A percentile compares a stretch with the other conserved stretches of the same genome.
phyloP scores from a whole-genome alignment of 37 sponge, comb jelly and placozoan genomes.

The Aplysina aerophoba region DNA sequence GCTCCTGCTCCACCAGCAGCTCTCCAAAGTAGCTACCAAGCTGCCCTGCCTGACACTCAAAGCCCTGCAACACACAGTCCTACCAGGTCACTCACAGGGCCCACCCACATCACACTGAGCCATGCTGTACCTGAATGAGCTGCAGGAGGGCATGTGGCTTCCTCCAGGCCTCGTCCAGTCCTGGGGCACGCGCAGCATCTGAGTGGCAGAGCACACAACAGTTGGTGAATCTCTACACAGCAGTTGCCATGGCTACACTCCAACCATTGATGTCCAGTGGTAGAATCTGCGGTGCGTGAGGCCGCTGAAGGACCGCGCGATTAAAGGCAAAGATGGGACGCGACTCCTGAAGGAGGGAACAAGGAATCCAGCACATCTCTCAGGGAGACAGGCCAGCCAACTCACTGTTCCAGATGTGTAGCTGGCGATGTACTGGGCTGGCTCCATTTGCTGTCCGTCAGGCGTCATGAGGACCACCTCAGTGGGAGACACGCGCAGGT shows the following conservation, averaged over 20 bases:
- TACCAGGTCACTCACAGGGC: too few species aligned
- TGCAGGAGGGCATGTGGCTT: conserved; percentile 20
- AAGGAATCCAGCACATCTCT: neutral
- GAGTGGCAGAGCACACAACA: too few species aligned
- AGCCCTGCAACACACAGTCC: too few species aligned
- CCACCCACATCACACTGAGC: too few species aligned
- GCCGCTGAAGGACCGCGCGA: neutral
- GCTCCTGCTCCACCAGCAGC: conserved; percentile 2
- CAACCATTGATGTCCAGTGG: neutral
- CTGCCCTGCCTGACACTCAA: conserved; percentile 10
- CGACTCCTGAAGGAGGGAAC: neutral
- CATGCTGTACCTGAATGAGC: conserved; percentile 25
- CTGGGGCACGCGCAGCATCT: too few species aligned
- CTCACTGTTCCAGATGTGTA: conserved; percentile 12
- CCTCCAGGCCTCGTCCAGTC: neutral
- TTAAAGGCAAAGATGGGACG: conserved; percentile 12
- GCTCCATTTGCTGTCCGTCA: conserved; percentile 19
- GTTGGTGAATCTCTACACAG: too few species aligned
- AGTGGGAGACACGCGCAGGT: too few species aligned
- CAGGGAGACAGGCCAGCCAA: neutral
- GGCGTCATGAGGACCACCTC: conserved; percentile 23
- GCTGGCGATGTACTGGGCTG: neutral
- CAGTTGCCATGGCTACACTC: neutral
- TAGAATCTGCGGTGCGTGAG: neutral
- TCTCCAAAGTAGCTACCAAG: neutral